Base-by-base conservation (phyloP, 2,113 vertebrate genomes). In the Neotragus moschatus region DNA sequence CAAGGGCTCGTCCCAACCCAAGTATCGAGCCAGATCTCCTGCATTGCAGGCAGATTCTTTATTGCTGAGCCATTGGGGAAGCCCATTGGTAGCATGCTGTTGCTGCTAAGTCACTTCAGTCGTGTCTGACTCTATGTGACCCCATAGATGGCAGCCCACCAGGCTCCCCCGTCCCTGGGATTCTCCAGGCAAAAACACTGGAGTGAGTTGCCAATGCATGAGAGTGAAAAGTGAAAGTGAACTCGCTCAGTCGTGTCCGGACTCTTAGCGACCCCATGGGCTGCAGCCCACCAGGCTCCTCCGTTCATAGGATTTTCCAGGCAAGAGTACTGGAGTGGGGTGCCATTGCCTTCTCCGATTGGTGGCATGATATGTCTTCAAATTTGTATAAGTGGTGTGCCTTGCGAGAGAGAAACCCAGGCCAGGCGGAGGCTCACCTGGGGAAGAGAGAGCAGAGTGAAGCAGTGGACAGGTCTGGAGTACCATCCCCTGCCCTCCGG, bases 201-300 rank as follows among this genome's bases (percentile, higher is more conserved):
- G 60, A 33, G 3, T 33, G 28, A 14, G 14, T 61, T 61, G 60
- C 60, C 60, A 61, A 16, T 61, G 14, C 60, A 61, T 33, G 28
- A 61, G 6, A 61, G 28, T 15, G 28, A 61, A 61, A 61, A 61
- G 2, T 61, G 28, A 61, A 61, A 61, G 60, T 33, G 60, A 33
- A 33, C 3, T 33, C 1, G 3, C 28, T 61, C 28, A 61, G 28
- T 61, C 14, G 14, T 61, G 60, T 16, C 28, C 3, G 0, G 0
- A 70, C 63, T 70, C 10, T 23, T 36, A 19, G n/a, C 19, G 0
- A 70, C n/a, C 17, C 19, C 19, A 70, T 36, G n/a, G n/a, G 36
- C 63, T 70, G 66, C 9, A 23, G 66, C 66, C 66, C 19, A 36
- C 66, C n/a, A 70, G n/a, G 19, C 19, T 23, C n/a, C 63, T 70